Evolutionary conservation across 2,888 invertebrate genomes (phyloP).

Genomic region (Temnothorax unifasciatus): DNA sequence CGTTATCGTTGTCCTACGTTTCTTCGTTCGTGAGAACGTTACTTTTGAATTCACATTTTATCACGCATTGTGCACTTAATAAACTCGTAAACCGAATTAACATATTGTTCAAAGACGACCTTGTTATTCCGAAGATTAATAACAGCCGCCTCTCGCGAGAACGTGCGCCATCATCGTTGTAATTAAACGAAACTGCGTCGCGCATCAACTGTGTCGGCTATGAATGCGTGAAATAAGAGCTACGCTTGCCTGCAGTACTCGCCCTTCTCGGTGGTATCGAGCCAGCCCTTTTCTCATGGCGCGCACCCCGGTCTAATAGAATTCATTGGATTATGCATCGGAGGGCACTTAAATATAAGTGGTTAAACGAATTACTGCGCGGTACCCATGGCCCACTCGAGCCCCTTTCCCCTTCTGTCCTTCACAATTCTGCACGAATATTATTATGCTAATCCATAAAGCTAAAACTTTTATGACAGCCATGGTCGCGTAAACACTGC

Average conservation of each 20-base stretch:
- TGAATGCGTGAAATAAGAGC: conserved; percentile 50
- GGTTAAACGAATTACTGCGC: conserved; percentile 78
- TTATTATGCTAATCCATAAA: conserved; percentile 75
- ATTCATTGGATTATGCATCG: conserved; percentile 78
- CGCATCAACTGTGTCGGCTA: conserved; percentile 23
- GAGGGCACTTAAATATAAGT: conserved; percentile 78
- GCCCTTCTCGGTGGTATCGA: conserved; percentile 11
- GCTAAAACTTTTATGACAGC: conserved; percentile 62
- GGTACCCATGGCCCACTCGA: conserved; percentile 38
- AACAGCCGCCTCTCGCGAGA: conserved; percentile 7
- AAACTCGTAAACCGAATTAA: conserved; percentile 22
- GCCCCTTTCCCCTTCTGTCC: conserved; percentile 49
- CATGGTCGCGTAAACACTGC: conserved; percentile 64
- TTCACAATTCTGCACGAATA: conserved; percentile 72
- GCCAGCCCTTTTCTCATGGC: conserved; percentile 32
- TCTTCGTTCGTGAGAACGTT: neutral
- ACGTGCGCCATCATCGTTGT: conserved; percentile 9
- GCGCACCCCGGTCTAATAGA: conserved; percentile 66
- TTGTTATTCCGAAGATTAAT: conserved; percentile 31
- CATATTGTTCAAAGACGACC: neutral
- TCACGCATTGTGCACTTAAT: conserved; percentile 5
- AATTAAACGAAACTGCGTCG: conserved; percentile 54
- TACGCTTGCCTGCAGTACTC: neutral
- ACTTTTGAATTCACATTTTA: neutral
- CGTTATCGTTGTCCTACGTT: neutral